These are phyloP conservation scores for Esox niger DNA, from an alignment of 2,113 vertebrate genomes.

Conservation along the genomic window DNA sequence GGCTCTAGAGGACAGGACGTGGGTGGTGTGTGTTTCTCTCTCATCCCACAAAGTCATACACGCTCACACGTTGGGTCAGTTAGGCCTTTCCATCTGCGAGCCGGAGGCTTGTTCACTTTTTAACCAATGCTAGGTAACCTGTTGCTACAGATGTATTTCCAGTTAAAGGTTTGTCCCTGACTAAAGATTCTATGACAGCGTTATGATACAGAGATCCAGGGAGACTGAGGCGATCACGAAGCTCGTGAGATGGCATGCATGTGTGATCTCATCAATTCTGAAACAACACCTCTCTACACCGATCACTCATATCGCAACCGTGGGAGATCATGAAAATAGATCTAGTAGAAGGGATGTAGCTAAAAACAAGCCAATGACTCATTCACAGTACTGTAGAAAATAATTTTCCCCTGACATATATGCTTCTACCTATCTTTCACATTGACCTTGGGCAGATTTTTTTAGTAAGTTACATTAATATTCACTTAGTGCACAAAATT, in stretches of 20 bases:
- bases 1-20: conserved; percentile 23
- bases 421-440: too few species aligned
- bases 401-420: too few species aligned
- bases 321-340: too few species aligned
- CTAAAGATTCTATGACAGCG: too few species aligned
- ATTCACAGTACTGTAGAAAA: too few species aligned
- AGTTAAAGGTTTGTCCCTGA: neutral
- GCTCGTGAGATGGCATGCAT: neutral
- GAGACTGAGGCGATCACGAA: neutral
- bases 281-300: neutral
- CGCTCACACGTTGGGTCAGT: neutral
- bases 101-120: neutral
- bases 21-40: conserved; percentile 25
- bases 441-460: too few species aligned
- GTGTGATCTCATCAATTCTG: neutral
- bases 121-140: neutral
- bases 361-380: too few species aligned
- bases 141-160: neutral
- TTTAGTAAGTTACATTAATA: too few species aligned
- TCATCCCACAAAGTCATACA: conserved; percentile 18
- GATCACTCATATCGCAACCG: neutral
- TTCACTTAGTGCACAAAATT: too few species aligned
- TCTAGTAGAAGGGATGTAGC: too few species aligned
- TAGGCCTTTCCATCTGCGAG: neutral
- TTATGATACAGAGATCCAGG: neutral